Conservation (phyloP, 2,888 invertebrate genomes). For the Drosophila pseudotakahashii region DNA sequence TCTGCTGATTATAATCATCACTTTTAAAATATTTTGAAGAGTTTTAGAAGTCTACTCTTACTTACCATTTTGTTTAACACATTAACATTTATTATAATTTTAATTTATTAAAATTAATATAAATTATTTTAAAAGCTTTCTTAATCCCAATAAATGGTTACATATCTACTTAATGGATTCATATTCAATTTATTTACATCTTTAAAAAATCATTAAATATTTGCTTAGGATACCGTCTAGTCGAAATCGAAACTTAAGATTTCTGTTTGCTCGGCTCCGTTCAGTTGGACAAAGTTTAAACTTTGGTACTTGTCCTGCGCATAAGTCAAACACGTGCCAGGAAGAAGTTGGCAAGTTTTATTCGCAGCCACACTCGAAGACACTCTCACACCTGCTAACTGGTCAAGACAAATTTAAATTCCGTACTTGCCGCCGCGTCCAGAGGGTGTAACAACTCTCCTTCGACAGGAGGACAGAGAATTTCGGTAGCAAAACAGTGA, state of each 20-base stretch:
- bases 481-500: constrained; percentile 38
- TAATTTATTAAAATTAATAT: too few species aligned
- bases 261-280: constrained; percentile 12
- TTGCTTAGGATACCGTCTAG: constrained; percentile 6
- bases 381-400: constrained; percentile 68
- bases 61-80: too few species aligned
- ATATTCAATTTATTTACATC: too few species aligned
- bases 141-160: too few species aligned
- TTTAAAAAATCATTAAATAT: not conserved
- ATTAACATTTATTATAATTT: too few species aligned
- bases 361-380: constrained; percentile 29
- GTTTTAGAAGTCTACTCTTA: too few species aligned
- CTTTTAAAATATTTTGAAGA: too few species aligned
- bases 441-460: constrained; percentile 62
- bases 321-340: constrained; percentile 77
- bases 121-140: too few species aligned
- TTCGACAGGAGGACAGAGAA: constrained; percentile 21
- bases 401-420: constrained; percentile 57
- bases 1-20: too few species aligned
- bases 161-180: too few species aligned
- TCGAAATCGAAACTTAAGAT: not conserved
- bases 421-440: constrained; percentile 52
- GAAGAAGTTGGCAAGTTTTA: constrained; percentile 55
- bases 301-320: constrained; percentile 57
- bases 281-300: constrained; percentile 61